Evolutionary conservation across 2,888 invertebrate species (phyloP).

Genomic region (Eudemis profundana): DNA sequence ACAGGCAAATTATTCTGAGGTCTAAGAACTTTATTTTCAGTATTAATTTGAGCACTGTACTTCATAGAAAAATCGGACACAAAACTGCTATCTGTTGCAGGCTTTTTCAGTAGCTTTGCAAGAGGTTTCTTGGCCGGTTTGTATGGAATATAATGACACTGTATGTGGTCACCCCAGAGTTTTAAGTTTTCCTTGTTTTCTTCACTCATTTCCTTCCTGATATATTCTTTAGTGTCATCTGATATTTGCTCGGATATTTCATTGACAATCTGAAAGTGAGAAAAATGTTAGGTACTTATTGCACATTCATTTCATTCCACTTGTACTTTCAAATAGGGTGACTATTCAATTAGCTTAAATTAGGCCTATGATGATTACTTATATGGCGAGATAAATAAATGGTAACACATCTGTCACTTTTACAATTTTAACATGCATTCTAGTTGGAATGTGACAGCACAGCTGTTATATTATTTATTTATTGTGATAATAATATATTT

Average conservation of each 20-base stretch:
- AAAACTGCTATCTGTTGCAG: constrained; percentile 68
- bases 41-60: constrained; percentile 57
- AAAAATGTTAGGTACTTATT: neutral
- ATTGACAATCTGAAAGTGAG: constrained; percentile 73
- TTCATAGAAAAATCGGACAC: constrained; percentile 83
- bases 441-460: no score
- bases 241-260: constrained; percentile 75
- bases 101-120: constrained; percentile 69
- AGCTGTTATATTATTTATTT: no score
- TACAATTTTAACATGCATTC: no score
- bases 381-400: no score
- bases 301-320: no score
- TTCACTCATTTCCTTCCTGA: constrained; percentile 68
- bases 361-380: no score
- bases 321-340: no score
- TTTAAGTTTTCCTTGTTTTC: constrained; percentile 67
- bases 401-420: no score
- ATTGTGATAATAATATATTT: no score
- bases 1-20: constrained; percentile 46
- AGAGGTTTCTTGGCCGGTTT: constrained; percentile 70
- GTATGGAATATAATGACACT: constrained; percentile 74
- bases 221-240: constrained; percentile 77
- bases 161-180: constrained; percentile 78
- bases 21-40: constrained; percentile 51
- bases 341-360: no score